These are phyloP conservation scores for Aleadryas rufinucha DNA, from an alignment of 2,113 vertebrate genomes.

Conservation along the genomic window DNA sequence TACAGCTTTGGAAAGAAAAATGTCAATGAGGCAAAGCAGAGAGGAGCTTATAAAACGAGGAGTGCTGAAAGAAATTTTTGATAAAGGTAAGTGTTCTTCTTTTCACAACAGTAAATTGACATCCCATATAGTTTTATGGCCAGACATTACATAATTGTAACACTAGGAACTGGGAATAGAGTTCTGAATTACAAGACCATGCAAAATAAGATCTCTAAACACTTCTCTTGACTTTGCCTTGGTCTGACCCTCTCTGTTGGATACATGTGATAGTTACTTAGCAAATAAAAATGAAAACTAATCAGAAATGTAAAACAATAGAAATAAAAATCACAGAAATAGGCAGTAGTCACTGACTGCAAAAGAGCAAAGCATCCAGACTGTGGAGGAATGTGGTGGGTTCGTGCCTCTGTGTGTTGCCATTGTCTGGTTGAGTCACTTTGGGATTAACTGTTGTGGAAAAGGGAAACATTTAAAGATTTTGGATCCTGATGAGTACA, in stretches of 20 bases:
- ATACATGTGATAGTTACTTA: not conserved
- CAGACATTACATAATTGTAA: not conserved
- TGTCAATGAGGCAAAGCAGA: slow-evolving; percentile 96
- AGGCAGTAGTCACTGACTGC: not conserved
- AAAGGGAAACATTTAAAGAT: not conserved
- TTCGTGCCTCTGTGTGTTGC: not conserved
- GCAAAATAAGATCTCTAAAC: not conserved
- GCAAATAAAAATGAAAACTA: not conserved
- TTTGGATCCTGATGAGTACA: not conserved
- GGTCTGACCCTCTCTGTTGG: not conserved
- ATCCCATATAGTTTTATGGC: not conserved
- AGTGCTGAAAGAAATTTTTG: slow-evolving; percentile 96
- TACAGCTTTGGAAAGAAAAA: slow-evolving; percentile 96
- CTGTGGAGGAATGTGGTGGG: not conserved
- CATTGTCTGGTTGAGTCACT: not conserved
- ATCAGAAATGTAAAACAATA: not conserved
- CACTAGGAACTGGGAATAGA: not conserved
- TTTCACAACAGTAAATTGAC: not conserved
- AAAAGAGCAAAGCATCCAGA: not conserved
- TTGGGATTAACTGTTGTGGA: not conserved
- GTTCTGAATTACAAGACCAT: not conserved
- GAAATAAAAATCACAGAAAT: not conserved
- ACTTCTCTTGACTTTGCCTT: not conserved
- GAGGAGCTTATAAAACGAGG: slow-evolving; percentile 97
- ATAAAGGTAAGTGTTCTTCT: slow-evolving; percentile 86